Base-by-base conservation (phyloP, 2,113 vertebrate genomes). In the Etia nguti region DNA sequence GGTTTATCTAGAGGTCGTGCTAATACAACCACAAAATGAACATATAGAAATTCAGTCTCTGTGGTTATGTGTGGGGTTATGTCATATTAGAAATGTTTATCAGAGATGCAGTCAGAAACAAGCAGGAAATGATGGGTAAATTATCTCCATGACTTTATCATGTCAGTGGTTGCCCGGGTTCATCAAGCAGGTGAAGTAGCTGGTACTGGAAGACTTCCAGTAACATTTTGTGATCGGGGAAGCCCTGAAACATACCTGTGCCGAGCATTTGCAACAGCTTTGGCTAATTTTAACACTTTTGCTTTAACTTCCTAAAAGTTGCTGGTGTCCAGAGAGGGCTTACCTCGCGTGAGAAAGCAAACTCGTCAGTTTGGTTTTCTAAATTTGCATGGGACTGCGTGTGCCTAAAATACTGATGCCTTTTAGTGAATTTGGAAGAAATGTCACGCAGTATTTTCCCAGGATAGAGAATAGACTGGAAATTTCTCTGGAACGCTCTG, bases 181-280 rank as follows among this genome's bases (percentile, higher is more conserved):
- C 46, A 52, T 34, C 16, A 0, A 1, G 18, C 24, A 75, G 41
- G 29, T 20, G 16, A 31, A 31, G 43, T 1, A 31, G 46, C 46
- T 52, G 73, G 0, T 77, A 1, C 48, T 77, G 18, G 18, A 77
- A 50, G 46, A 20, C 26, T 34, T 77, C 18, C 1, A 4, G 73
- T 77, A 52, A 52, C 46, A 34, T 77, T 77, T 34, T 8, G 46
- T 52, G 18, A 31, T 3, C 6, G 10, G 9, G 43, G 16, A 48
- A 52, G 26, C 18, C 6, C 4, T 34, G 46, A 52, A 77, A 50
- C 70, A 31, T 31, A 13, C 0, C 43, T 3, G 10, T 31, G 15
- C 43, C 1, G 2, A 77, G 10, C 10, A 52, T 1, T 52, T 6
- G 16, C 24, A 48, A 9, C 6, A 77, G 24, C 46, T 9, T 52